Base-by-base conservation (phyloP, 2,888 invertebrate genomes). In the Diarsia rubi region DNA sequence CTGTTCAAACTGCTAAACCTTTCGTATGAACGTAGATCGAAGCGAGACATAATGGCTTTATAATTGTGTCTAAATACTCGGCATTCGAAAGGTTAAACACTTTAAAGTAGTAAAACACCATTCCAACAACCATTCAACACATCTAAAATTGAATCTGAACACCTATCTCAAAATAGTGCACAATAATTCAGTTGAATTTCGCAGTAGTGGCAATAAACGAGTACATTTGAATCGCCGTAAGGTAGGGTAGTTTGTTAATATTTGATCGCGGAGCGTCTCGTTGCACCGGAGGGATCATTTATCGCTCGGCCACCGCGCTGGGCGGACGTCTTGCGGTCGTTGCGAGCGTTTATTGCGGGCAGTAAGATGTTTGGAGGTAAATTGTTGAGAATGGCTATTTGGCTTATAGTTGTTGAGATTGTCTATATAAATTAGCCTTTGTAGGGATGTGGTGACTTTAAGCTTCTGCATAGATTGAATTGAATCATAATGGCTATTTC, bases 241-340 rank as follows among this genome's bases (percentile, higher is more conserved):
- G 88, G 91, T 77, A 83, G 91, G 94, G 94, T 93, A 94, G 92
- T 95, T 94, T 91, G 94, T 95, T 93, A 96, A 96, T 96, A 96
- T 96, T 96, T 96, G 91, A 95, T 87, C 88, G 89, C 83, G 88
- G 82, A 91, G 79, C 74, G 94, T 94, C 95, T 89, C 85, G 88
- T 88, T 86, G 88, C 90, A 87, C 87, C 89, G 79, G 85, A 69
- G 87, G 87, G 90, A 90, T 91, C 95, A 94, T 95, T 95, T 92
- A 91, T 95, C 88, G 91, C 86, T 86, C 88, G 89, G 84, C 90
- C 91, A 86, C 88, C 88, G 89, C 84, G 80, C 84, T 77, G 89
- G 83, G 88, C 89, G 90, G 92, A 94, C 94, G 93, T 93, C 91
- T 91, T 90, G 88, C 82, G 88, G 87, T 81, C 83, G 86, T 88